Evolutionary conservation across 2,888 invertebrate genomes (phyloP).

Genomic region (Ceratothoa steindachneri): DNA sequence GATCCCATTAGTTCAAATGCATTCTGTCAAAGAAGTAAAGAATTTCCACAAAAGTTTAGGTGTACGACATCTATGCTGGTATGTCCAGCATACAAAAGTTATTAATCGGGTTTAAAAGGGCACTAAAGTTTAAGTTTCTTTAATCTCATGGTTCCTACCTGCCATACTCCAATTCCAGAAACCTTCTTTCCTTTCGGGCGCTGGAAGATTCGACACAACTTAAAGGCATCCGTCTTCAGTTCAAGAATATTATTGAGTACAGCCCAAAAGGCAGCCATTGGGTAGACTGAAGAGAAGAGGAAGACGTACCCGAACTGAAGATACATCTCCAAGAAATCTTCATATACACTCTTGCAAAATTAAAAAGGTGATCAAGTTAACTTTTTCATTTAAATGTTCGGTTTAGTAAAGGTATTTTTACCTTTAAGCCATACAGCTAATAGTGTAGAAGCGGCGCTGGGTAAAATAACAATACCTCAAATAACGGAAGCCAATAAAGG

Average conservation of each 20-base stretch:
- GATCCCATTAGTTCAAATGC: conserved; percentile 66
- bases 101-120: too few species aligned
- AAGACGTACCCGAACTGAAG: conserved; percentile 76
- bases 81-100: neutral
- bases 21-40: conserved; percentile 54
- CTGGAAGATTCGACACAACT: conserved; percentile 66
- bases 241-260: conserved; percentile 70
- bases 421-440: too few species aligned
- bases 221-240: conserved; percentile 70
- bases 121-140: neutral
- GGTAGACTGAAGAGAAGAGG: conserved; percentile 71
- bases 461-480: too few species aligned
- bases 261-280: conserved; percentile 70
- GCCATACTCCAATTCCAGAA: conserved; percentile 72
- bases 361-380: neutral
- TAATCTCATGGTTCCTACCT: conserved; percentile 55
- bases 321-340: conserved; percentile 73
- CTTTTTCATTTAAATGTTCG: neutral
- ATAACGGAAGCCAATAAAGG: too few species aligned
- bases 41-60: conserved; percentile 11
- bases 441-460: too few species aligned
- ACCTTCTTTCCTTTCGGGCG: conserved; percentile 65
- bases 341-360: conserved; percentile 63
- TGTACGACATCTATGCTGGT: neutral
- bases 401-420: too few species aligned